These are phyloP conservation scores for Pachyseris speciosa DNA, from an alignment of 64 coral and sea anemone genomes.

Conservation along the genomic window DNA sequence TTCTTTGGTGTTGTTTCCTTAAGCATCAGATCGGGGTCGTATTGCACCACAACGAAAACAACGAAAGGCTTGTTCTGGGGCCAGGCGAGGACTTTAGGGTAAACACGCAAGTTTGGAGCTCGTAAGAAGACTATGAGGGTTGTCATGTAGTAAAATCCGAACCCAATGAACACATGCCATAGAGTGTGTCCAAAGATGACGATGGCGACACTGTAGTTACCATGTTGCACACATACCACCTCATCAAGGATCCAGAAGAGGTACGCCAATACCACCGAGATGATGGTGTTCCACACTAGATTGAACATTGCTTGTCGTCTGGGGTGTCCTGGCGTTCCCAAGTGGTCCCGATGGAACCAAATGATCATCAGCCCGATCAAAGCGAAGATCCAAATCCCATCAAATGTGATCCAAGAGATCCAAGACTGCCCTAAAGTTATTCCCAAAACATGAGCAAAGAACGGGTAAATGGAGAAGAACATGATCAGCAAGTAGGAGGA, in stretches of 20 bases:
- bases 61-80: slow-evolving; percentile 6
- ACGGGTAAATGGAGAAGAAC: slow-evolving; percentile 6
- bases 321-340: slow-evolving; percentile 1
- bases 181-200: slow-evolving; percentile 23
- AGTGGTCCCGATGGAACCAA: background rate
- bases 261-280: background rate
- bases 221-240: background rate
- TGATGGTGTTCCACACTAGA: slow-evolving; percentile 19
- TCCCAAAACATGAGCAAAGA: slow-evolving; percentile 26
- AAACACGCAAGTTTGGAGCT: background rate
- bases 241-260: slow-evolving; percentile 22
- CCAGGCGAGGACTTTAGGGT: background rate
- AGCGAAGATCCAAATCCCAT: background rate
- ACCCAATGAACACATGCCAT: slow-evolving; percentile 7
- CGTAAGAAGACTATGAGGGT: background rate
- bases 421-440: background rate
- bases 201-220: background rate
- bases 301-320: slow-evolving; percentile 13
- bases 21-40: too few relatives aligned
- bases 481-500: background rate
- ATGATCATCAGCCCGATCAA: background rate
- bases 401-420: slow-evolving; percentile 21
- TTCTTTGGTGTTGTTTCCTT: too few relatives aligned
- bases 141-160: slow-evolving; percentile 18
- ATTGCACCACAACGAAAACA: slow-evolving; percentile 18